A percentile compares a stretch with the other conserved stretches of the same genome.
phyloP scores from a whole-genome alignment of 2,113 vertebrate species.

The Salvelinus alpinus region DNA sequence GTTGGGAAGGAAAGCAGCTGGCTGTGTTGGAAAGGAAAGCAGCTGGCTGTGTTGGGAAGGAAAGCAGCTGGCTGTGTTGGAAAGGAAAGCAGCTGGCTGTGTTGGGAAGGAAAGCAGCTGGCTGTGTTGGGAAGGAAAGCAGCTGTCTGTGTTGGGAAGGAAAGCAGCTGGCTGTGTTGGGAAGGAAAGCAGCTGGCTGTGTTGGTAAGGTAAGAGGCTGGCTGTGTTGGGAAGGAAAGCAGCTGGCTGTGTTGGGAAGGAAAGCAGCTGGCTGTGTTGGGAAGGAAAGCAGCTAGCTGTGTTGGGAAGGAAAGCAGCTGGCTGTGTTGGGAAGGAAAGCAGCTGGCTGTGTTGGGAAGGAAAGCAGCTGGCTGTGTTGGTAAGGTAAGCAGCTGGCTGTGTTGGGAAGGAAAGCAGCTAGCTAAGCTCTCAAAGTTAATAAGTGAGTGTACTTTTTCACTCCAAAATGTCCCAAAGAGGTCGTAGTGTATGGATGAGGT shows the following conservation, averaged over 20 bases:
- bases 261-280: neutral
- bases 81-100: neutral
- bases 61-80: too few relatives aligned
- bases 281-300: neutral
- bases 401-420: too few relatives aligned
- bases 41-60: too few relatives aligned
- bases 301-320: too few relatives aligned
- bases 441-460: neutral
- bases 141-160: neutral
- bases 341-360: neutral
- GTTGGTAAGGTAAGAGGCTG: too few relatives aligned
- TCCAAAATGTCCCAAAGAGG: neutral
- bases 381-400: neutral
- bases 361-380: neutral
- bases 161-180: too few relatives aligned
- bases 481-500: neutral
- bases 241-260: neutral
- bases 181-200: neutral
- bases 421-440: neutral
- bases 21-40: too few relatives aligned
- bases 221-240: neutral
- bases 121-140: neutral
- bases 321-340: neutral
- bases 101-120: too few relatives aligned
- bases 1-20: too few relatives aligned